Base-by-base conservation (phyloP, 2,888 invertebrate species). In the Hirtodrosophila confusa region DNA sequence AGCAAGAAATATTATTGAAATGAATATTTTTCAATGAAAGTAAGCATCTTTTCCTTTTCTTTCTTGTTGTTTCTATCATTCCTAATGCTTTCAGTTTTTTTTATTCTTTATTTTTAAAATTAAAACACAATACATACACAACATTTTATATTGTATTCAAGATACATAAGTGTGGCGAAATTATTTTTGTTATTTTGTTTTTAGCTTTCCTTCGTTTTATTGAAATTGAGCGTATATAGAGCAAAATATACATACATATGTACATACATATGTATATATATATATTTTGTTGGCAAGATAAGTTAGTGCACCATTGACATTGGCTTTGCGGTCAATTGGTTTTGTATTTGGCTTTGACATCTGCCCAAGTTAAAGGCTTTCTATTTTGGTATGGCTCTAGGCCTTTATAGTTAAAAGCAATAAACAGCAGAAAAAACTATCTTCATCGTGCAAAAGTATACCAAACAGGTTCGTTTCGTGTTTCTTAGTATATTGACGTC, bases 281-380 rank as follows among this genome's bases (percentile, higher is more conserved):
- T 4, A 35, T 35, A 62, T 58, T 60, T 64, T 76, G 48, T 82
- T 86, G 82, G 77, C 86, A 76, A 69, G 57, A 51, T 63, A 27
- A 27, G 54, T 70, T 64, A 66, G 63, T 80, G 78, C 88, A 88
- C 62, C 88, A 88, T 84, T 84, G 84, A 88, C 84, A 86, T 84
- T 84, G 82, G 88, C 88, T 78, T 56, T 65, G 80, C 63, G 53
- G 51, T 58, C 48, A 67, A 53, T 69, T 67, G 71, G 44, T 51
- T 27, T 71, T 51, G 74, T 44, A 61, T 86, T 83, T 78, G 78
- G 64, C 61, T 76, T 78, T 78, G 65, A 80, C 65, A 67, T 64
- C 70, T 71, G 73, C 33, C 65, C 44, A 39, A 31, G 40, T 44
- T 36, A 83, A 86, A 86, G 86, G 79, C 65, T 63, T 60, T 69